A percentile compares a stretch with the other conserved stretches of the same genome.
Evolutionary conservation across 1,140 invertebrate genomes (phyloP).

Genomic region (Colletes latitarsis): DNA sequence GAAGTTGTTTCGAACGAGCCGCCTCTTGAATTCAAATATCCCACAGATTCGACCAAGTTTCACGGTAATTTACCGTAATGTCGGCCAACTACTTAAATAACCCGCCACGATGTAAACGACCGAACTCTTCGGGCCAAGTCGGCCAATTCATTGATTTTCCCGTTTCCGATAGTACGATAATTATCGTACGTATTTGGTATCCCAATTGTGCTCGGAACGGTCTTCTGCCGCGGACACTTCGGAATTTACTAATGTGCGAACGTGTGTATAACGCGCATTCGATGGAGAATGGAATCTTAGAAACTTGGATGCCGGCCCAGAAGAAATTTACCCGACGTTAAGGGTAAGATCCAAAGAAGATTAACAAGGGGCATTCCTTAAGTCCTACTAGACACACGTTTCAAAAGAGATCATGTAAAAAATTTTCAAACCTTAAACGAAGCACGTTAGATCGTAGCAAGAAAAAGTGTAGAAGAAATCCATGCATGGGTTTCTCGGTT

Average conservation of each 20-base stretch:
- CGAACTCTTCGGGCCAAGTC: neutral
- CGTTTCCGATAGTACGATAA: conserved; percentile 9
- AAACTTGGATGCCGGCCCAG: no score
- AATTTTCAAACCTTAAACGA: no score
- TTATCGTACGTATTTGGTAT: conserved; percentile 1
- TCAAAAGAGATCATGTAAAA: no score
- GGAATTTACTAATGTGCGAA: conserved; percentile 3
- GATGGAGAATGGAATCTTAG: no score
- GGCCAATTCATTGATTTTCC: conserved; percentile 30
- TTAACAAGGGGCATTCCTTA: neutral
- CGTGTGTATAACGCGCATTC: no score
- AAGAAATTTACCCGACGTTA: no score
- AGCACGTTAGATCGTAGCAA: no score
- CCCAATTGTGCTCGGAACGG: neutral
- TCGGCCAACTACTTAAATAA: conserved; percentile 46
- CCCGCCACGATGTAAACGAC: conserved; percentile 36
- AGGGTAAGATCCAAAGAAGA: conserved; percentile 4
- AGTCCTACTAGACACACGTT: no score
- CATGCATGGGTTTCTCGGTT: no score
- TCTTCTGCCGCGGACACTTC: conserved; percentile 14
- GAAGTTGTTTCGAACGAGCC: conserved; percentile 48
- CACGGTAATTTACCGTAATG: conserved; percentile 56
- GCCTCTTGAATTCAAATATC: conserved; percentile 60
- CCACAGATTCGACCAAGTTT: conserved; percentile 46
- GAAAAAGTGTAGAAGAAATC: no score